These are phyloP conservation scores for Vespertilio murinus DNA, from an alignment of 2,797 vertebrate species.

Conservation along the genomic window DNA sequence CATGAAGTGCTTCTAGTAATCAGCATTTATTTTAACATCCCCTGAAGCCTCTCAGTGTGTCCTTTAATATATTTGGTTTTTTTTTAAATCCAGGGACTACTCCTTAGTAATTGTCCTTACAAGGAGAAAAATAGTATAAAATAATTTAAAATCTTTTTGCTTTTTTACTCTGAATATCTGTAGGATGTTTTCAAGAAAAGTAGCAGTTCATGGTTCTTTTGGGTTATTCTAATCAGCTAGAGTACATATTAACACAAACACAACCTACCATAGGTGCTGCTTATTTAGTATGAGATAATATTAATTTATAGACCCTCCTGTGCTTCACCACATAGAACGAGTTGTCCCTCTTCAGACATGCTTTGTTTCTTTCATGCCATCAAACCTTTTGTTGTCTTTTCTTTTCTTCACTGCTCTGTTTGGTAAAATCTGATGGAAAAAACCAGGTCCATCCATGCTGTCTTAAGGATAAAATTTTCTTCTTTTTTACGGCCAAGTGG, in stretches of 20 bases:
- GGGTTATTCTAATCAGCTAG: neutral
- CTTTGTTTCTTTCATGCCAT: neutral
- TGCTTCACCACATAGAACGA: neutral
- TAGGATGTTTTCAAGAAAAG: conserved; percentile 10
- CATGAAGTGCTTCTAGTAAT: neutral
- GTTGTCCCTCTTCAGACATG: neutral
- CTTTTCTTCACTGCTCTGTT: neutral
- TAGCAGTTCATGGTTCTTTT: neutral
- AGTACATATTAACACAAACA: neutral
- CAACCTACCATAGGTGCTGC: neutral
- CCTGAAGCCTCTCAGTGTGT: neutral
- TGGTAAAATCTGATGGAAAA: neutral
- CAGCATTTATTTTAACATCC: neutral
- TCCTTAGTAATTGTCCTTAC: neutral
- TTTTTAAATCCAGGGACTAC: neutral
- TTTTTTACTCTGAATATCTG: neutral
- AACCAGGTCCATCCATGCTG: neutral
- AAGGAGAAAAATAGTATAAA: conserved; percentile 8
- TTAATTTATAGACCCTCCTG: neutral
- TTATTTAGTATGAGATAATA: neutral
- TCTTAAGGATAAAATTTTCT: neutral
- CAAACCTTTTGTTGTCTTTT: neutral
- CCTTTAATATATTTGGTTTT: neutral
- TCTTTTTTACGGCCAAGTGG: neutral
- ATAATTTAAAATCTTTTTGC: neutral